A percentile compares a stretch with the other conserved stretches of the same genome.
Conservation (phyloP, 2,113 vertebrate genomes). For the Microcebus griseorufus region DNA sequence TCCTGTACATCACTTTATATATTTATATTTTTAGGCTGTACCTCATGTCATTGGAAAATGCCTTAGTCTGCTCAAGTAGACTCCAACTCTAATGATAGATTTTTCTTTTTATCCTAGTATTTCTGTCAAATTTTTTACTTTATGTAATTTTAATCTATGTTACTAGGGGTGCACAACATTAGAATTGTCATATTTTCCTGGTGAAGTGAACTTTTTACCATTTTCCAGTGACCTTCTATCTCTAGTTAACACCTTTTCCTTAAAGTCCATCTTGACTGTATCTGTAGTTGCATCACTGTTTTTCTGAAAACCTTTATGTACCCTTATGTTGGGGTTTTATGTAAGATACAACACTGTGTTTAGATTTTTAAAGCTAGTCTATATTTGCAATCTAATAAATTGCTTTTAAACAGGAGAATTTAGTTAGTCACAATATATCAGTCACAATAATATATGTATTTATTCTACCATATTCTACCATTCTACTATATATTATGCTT, state of each 20-base stretch:
- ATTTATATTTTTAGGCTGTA: too few relatives aligned
- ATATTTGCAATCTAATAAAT: not conserved
- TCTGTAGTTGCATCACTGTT: not conserved
- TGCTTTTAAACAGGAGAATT: not conserved
- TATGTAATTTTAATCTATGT: not conserved
- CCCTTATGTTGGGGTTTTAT: not conserved
- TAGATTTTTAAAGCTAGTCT: not conserved
- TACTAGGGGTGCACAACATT: not conserved
- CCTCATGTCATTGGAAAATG: too few relatives aligned
- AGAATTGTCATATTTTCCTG: not conserved
- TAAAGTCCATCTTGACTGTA: not conserved
- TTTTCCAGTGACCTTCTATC: not conserved
- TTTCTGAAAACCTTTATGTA: not conserved
- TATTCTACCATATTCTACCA: not conserved
- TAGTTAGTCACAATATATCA: not conserved
- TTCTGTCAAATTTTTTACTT: not conserved
- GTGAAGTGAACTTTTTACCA: not conserved
- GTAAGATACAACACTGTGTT: too few relatives aligned
- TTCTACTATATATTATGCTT: not conserved
- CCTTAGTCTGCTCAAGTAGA: too few relatives aligned
- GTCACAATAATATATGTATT: not conserved
- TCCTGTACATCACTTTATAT: not conserved
- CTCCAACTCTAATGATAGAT: not conserved
- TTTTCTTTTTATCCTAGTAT: not conserved
- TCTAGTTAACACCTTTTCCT: not conserved